Evolutionary conservation across 2,888 invertebrate genomes (phyloP), one percentile per base, ranked within the genome.

Genomic region (Athetis lepigone): DNA sequence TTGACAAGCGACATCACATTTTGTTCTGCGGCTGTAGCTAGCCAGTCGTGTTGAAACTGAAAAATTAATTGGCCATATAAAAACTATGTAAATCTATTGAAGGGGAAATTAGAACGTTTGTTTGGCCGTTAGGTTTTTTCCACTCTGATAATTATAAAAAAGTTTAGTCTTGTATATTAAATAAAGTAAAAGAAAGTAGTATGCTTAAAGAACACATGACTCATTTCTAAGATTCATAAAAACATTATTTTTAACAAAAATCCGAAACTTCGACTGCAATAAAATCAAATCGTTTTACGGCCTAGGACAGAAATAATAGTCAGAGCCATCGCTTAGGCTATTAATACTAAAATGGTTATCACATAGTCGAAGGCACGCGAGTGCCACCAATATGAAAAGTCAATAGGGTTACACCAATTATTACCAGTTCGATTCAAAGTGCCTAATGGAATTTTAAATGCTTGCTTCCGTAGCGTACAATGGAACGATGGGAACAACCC

Each of bases 391-490:
- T 70, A 67, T 75, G 64, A 67, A 75, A 71, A 71, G 69, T 77
- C 75, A 77, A 79, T 79, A 77, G 79, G 79, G 74, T 81, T 82
- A 81, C 79, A 75, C 81, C 84, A 83, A 86, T 86, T 84, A 84
- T 77, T 66, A 78, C 71, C 80, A 77, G 75, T 73, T 72, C 85
- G 80, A 87, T 86, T 87, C 86, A 85, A 85, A 87, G 88, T 82
- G 88, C 86, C 88, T 94, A 94, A 94, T 95, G 94, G 94, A 93
- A 91, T 92, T 92, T 94, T 94, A 94, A 95, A 94, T 91, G 91
- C 86, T 88, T 85, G 88, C 89, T 92, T 92, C 93, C 94, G 90
- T 76, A 77, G 70, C 83, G 73, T 74, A 88, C 90, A 91, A 91
- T 89, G 86, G 88, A 50, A 52, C 57, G 70, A 82, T 77, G 83